Conservation (phyloP, 1,140 invertebrate species). For the Drosophila auraria region DNA sequence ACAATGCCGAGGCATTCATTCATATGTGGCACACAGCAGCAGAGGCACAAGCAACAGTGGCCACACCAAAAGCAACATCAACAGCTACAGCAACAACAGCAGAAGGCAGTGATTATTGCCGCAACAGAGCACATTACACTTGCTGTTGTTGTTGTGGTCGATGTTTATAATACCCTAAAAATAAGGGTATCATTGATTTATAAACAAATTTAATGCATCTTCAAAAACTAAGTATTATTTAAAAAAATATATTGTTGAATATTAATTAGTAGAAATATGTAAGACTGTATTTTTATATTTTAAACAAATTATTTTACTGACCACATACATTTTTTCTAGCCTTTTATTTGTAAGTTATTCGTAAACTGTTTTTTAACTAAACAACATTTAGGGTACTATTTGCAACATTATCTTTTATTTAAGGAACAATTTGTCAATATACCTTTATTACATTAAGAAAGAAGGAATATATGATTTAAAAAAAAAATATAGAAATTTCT, state of each 20-base stretch:
- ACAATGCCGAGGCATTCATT: conserved; percentile 71
- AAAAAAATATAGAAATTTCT: no score
- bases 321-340: neutral
- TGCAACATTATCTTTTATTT: no score
- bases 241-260: neutral
- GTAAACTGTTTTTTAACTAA: no score
- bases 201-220: neutral
- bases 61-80: conserved; percentile 41
- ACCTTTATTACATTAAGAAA: no score
- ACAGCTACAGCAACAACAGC: conserved; percentile 35
- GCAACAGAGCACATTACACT: conserved; percentile 84
- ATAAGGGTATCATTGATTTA: neutral
- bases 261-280: neutral
- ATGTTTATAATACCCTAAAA: conserved; percentile 49
- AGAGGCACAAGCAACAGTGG: conserved; percentile 34
- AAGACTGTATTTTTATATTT: neutral
- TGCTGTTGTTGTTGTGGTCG: conserved; percentile 60
- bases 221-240: neutral
- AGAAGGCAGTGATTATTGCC: conserved; percentile 73
- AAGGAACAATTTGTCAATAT: no score
- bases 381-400: no score
- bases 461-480: no score
- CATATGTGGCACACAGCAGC: conserved; percentile 70
- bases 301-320: neutral
- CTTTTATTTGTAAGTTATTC: no score